Conservation (phyloP, 1,140 invertebrate genomes). For the Paramacrobiotus metropolitanus region DNA sequence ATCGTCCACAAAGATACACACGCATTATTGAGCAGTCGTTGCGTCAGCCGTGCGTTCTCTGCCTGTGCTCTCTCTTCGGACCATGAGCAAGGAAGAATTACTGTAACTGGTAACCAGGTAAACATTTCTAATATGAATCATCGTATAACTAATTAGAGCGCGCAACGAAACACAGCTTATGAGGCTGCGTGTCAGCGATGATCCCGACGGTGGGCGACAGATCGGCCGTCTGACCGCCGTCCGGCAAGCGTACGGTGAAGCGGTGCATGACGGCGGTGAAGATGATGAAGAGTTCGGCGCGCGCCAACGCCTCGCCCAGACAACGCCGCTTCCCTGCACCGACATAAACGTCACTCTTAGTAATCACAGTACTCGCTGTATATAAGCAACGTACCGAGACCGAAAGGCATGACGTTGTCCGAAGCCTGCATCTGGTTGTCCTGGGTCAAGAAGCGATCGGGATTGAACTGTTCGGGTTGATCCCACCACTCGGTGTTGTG, state of each 20-base stretch:
- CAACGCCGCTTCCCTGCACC: slow-evolving; percentile 10
- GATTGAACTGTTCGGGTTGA: background rate
- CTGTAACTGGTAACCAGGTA: no score
- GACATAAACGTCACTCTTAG: background rate
- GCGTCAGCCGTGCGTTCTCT: no score
- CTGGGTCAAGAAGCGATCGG: background rate
- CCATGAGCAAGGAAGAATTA: no score
- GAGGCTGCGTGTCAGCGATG: slow-evolving; percentile 6
- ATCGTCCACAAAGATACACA: no score
- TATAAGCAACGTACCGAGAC: background rate
- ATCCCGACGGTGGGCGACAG: background rate
- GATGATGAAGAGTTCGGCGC: slow-evolving; percentile 14
- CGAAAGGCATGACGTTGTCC: no score
- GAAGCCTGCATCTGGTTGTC: no score
- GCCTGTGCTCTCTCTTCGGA: no score
- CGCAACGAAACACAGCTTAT: slow-evolving; percentile 19
- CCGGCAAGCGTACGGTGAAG: slow-evolving; percentile 4
- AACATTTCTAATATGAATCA: no score
- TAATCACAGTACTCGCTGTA: background rate
- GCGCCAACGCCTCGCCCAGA: slow-evolving; percentile 14
- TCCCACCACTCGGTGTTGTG: background rate
- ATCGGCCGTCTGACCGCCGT: background rate
- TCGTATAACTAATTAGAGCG: no score
- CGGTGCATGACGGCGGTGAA: slow-evolving; percentile 12
- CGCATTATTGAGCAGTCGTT: no score